These are phyloP conservation scores for Epiblema foenella DNA, from an alignment of 2,888 invertebrate species.

Conservation along the genomic window DNA sequence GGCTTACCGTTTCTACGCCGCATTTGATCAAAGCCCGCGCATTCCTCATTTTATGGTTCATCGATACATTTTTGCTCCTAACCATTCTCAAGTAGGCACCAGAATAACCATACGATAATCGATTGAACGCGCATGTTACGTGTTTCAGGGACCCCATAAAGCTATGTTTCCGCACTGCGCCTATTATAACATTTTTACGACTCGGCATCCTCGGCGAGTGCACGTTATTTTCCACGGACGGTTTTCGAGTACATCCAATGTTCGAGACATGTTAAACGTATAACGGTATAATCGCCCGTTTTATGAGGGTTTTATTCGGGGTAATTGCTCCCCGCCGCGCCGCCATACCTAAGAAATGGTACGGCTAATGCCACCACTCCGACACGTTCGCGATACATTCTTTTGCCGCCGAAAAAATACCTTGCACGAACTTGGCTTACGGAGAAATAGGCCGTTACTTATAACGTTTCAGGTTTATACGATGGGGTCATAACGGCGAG, in stretches of 20 bases:
- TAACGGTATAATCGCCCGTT: constrained; percentile 69
- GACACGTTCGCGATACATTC: constrained; percentile 57
- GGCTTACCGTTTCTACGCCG: constrained; percentile 51
- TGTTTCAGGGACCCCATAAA: constrained; percentile 76
- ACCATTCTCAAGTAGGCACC: constrained; percentile 65
- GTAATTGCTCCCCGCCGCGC: constrained; percentile 65
- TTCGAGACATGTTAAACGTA: constrained; percentile 66
- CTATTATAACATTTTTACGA: constrained; percentile 79
- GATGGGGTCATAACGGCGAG: constrained; percentile 33
- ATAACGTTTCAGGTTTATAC: constrained; percentile 35
- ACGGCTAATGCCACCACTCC: constrained; percentile 57
- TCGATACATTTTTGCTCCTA: constrained; percentile 71
- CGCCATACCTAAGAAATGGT: constrained; percentile 57
- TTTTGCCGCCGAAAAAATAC: constrained; percentile 45
- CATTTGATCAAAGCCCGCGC: constrained; percentile 67
- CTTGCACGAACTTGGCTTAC: constrained; percentile 27
- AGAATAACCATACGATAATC: constrained; percentile 75
- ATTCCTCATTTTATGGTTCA: constrained; percentile 67
- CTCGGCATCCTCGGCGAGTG: constrained; percentile 68
- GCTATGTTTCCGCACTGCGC: constrained; percentile 77
- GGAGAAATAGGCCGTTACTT: constrained; percentile 29
- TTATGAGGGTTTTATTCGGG: constrained; percentile 69
- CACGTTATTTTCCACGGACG: constrained; percentile 62
- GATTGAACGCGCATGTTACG: constrained; percentile 75
- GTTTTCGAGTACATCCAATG: constrained; percentile 64